Percentiles rank a stretch among this genome's conserved stretches.
These are phyloP conservation scores for Eurytoma californica DNA, from an alignment of 2,888 invertebrate genomes.

Conservation along the genomic window DNA sequence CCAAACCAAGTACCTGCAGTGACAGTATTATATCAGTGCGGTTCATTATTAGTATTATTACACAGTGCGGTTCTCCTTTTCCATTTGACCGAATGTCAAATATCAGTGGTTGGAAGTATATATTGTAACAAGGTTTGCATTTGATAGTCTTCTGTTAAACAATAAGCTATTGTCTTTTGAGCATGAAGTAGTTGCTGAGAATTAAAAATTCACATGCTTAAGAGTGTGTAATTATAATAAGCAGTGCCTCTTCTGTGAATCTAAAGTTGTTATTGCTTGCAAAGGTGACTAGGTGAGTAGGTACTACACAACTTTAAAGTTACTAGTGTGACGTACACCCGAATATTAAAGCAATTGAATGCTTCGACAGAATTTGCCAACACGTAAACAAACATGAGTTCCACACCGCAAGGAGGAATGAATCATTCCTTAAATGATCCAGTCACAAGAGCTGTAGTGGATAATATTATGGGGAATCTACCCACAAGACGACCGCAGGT, in stretches of 20 bases:
- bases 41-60: too few species aligned
- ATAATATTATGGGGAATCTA: constrained; percentile 76
- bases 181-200: background rate
- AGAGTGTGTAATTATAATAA: too few species aligned
- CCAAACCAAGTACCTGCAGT: too few species aligned
- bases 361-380: background rate
- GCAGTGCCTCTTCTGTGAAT: constrained; percentile 27
- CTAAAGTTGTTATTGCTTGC: constrained; percentile 21
- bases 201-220: background rate
- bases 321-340: background rate
- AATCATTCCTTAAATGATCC: constrained; percentile 70
- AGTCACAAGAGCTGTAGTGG: constrained; percentile 75
- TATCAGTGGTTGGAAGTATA: background rate
- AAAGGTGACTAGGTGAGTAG: constrained; percentile 13
- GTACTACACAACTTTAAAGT: background rate
- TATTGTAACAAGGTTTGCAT: background rate
- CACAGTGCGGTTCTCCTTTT: too few species aligned
- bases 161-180: background rate
- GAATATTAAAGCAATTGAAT: background rate
- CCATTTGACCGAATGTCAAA: background rate
- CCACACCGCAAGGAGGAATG: constrained; percentile 18
- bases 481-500: constrained; percentile 74
- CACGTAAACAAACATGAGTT: constrained; percentile 38
- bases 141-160: background rate
- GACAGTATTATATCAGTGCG: too few species aligned